Percentiles rank a stretch among this genome's conserved stretches.
These are phyloP conservation scores for Psammodynastes pulverulentus DNA, from an alignment of 2,113 vertebrate genomes.

Conservation along the genomic window DNA sequence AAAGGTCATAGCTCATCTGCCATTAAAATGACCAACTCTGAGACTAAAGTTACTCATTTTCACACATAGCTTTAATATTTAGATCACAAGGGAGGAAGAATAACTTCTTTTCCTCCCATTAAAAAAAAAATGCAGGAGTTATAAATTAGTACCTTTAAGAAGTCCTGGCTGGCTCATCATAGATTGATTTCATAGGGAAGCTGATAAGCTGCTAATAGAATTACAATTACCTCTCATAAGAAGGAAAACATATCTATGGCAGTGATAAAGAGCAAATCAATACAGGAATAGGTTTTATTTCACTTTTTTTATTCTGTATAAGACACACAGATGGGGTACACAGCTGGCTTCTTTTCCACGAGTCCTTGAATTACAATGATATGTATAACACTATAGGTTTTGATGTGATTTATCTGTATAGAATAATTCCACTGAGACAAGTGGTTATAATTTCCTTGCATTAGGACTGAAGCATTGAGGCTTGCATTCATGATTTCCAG, in stretches of 20 bases:
- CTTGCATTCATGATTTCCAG: conserved; percentile 21
- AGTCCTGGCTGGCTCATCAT: conserved; percentile 67
- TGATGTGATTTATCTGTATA: conserved; percentile 8
- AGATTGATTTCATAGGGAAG: conserved; percentile 75
- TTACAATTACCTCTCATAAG: conserved; percentile 84
- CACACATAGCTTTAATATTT: conserved; percentile 61
- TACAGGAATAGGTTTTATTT: conserved; percentile 60
- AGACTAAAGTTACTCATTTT: conserved; percentile 72
- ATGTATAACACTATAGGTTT: conserved; percentile 18
- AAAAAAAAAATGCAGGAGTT: conserved; percentile 68
- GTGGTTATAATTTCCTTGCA: neutral
- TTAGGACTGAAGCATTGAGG: neutral
- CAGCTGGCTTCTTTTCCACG: conserved; percentile 40
- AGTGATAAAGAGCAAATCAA: conserved; percentile 80
- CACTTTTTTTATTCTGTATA: conserved; percentile 23
- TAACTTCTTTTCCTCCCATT: conserved; percentile 25
- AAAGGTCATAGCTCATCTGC: conserved; percentile 74
- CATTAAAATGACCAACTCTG: conserved; percentile 48
- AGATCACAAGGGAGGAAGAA: conserved; percentile 50
- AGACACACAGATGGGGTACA: conserved; percentile 47
- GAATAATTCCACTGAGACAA: conserved; percentile 26
- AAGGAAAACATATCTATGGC: conserved; percentile 75
- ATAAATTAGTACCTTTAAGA: conserved; percentile 82
- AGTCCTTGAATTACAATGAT: conserved; percentile 44
- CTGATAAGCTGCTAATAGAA: conserved; percentile 81